phyloP scores from a whole-genome alignment of 2,797 vertebrate genomes.

The Anableps anableps region DNA sequence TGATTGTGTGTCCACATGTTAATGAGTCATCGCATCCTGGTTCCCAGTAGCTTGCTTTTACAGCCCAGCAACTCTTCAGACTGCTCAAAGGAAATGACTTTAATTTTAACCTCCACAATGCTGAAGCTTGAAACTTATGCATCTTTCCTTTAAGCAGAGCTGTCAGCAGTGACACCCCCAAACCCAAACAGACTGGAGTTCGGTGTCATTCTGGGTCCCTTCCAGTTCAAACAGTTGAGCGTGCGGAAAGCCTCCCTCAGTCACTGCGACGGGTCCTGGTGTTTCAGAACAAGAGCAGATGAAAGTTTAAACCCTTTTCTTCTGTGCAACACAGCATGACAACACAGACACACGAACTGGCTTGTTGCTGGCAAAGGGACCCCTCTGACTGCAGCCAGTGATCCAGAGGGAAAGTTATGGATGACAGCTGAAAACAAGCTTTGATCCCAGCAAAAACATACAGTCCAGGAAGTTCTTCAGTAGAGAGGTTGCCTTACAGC shows the following conservation, averaged over 20 bases:
- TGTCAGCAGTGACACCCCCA: not conserved
- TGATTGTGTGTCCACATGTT: not conserved
- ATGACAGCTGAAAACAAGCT: not conserved
- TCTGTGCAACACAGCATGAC: constrained; percentile 10
- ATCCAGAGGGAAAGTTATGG: not conserved
- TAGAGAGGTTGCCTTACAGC: too few species aligned
- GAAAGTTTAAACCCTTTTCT: not conserved
- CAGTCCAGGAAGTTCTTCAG: too few species aligned
- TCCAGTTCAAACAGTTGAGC: constrained; percentile 7
- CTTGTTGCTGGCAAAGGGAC: too few species aligned
- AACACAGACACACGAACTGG: not conserved
- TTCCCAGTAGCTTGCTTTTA: not conserved
- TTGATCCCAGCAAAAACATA: not conserved
- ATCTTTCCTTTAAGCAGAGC: not conserved
- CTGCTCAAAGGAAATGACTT: not conserved
- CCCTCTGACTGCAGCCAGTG: not conserved
- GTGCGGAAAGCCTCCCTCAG: constrained; percentile 11
- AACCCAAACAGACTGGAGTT: constrained; percentile 13
- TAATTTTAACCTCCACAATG: too few species aligned
- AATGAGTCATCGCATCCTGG: not conserved
- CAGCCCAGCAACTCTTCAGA: not conserved
- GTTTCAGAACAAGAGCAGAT: constrained; percentile 14
- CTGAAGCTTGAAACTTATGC: not conserved
- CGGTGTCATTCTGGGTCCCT: constrained; percentile 23
- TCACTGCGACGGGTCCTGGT: constrained; percentile 26